A percentile compares a stretch with the other conserved stretches of the same genome.
Evolutionary conservation across 2,113 vertebrate genomes (phyloP).

Genomic region (Telmatochromis sp.): DNA sequence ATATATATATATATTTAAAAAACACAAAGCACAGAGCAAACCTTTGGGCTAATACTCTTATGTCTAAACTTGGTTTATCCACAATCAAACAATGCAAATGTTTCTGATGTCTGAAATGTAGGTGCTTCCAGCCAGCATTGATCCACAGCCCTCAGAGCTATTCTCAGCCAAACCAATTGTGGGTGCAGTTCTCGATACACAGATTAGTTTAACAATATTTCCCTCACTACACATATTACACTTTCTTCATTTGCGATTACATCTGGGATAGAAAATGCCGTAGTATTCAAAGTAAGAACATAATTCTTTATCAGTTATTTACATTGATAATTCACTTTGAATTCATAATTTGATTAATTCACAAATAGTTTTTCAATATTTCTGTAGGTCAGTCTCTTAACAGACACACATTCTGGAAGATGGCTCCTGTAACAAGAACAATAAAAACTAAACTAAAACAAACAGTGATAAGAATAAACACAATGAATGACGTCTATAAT

Average conservation of each 20-base stretch:
- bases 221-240: neutral
- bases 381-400: neutral
- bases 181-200: neutral
- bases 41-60: conserved; percentile 53
- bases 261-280: neutral
- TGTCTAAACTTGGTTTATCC: conserved; percentile 44
- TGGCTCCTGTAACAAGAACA: neutral
- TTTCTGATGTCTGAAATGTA: conserved; percentile 51
- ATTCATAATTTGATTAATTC: neutral
- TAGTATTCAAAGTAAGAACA: neutral
- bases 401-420: neutral
- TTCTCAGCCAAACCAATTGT: conserved; percentile 29
- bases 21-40: conserved; percentile 17
- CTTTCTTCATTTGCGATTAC: neutral
- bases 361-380: neutral
- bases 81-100: conserved; percentile 67
- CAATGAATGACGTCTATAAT: neutral
- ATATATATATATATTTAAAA: neutral
- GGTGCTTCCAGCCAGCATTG: conserved; percentile 53
- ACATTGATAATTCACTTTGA: neutral
- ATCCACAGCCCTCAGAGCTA: conserved; percentile 37
- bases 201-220: conserved; percentile 7
- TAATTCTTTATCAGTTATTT: neutral
- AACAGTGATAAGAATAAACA: neutral
- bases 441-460: neutral